These are phyloP conservation scores for Acridotheres tristis DNA, from an alignment of 2,797 vertebrate genomes.

Conservation along the genomic window DNA sequence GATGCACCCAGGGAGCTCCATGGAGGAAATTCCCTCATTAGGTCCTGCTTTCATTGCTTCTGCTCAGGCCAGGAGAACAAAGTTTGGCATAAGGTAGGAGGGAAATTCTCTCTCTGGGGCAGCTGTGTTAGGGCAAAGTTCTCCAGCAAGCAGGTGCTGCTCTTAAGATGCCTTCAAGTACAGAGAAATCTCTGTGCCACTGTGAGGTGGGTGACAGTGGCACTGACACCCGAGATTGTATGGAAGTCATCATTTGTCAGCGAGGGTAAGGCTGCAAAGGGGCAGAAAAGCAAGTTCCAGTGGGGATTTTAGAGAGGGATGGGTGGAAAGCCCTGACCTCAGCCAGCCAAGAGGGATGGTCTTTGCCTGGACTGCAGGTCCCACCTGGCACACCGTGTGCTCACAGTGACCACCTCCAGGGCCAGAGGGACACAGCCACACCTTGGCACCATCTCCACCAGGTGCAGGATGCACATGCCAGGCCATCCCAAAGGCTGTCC, in stretches of 20 bases:
- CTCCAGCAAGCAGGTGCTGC: background rate
- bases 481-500: background rate
- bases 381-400: rapidly evolving
- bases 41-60: background rate
- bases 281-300: background rate
- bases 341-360: background rate
- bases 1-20: background rate
- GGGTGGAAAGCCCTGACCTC: background rate
- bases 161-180: background rate
- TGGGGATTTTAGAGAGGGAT: too few relatives aligned
- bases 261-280: background rate
- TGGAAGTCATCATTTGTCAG: rapidly evolving
- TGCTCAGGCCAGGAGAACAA: background rate
- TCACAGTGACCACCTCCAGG: background rate
- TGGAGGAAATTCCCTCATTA: background rate
- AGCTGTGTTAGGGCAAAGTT: background rate
- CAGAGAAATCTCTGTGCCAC: background rate
- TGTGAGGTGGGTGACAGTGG: background rate
- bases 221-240: background rate
- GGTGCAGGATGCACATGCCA: background rate
- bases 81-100: background rate
- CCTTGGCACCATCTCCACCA: background rate
- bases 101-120: background rate
- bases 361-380: background rate
- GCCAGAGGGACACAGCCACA: background rate